These are phyloP conservation scores for Diploscapter pachys DNA, from an alignment of 1,140 invertebrate genomes.

Conservation along the genomic window DNA sequence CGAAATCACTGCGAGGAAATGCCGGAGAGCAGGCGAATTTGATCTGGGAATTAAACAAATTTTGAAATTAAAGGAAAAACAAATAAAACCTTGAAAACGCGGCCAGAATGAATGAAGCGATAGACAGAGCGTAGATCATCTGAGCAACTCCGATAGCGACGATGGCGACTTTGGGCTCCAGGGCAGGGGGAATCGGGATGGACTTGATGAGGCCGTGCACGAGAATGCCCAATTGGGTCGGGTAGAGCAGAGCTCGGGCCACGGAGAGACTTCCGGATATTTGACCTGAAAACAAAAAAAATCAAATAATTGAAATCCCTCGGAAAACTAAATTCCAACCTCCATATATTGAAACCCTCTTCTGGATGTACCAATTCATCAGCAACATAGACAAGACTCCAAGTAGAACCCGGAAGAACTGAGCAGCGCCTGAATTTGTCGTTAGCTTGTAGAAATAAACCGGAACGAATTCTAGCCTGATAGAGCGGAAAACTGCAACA, in stretches of 20 bases:
- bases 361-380: not conserved
- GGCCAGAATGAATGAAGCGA: too few species aligned
- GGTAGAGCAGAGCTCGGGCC: too few species aligned
- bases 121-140: too few species aligned
- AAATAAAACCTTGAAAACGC: too few species aligned
- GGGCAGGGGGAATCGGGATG: too few species aligned
- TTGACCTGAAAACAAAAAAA: not conserved
- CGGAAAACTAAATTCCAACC: not conserved
- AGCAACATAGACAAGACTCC: not conserved
- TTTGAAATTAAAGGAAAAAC: not conserved
- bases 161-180: too few species aligned
- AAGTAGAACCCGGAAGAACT: slow-evolving; percentile 11
- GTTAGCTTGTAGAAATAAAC: not conserved
- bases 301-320: not conserved
- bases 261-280: too few species aligned
- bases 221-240: too few species aligned
- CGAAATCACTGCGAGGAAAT: not conserved
- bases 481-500: not conserved
- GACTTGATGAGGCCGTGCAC: too few species aligned
- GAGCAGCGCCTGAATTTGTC: slow-evolving; percentile 4
- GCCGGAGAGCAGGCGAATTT: slow-evolving; percentile 9
- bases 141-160: too few species aligned
- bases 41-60: slow-evolving; percentile 11
- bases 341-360: not conserved
- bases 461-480: slow-evolving; percentile 2